A percentile compares a stretch with the other conserved stretches of the same genome.
These are phyloP conservation scores for Melopsittacus undulatus DNA, from an alignment of 2,797 vertebrate genomes.

Conservation along the genomic window DNA sequence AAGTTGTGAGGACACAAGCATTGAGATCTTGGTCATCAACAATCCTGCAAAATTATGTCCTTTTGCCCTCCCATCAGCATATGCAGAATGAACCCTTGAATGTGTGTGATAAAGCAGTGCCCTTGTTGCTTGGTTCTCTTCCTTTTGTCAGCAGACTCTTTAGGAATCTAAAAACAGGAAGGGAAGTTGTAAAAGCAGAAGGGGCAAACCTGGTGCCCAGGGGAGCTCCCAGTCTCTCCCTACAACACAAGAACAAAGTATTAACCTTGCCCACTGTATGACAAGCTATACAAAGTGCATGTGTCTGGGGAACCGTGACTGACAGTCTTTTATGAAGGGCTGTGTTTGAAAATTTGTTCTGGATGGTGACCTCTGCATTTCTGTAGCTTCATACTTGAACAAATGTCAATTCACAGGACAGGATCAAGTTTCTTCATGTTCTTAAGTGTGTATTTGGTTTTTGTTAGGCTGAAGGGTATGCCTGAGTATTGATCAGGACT, in stretches of 20 bases:
- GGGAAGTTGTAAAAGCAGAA: not conserved
- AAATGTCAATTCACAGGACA: not conserved
- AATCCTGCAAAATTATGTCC: not conserved
- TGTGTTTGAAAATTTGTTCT: constrained; percentile 18
- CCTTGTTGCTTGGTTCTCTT: not conserved
- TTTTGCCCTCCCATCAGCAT: not conserved
- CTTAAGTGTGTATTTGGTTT: accelerated
- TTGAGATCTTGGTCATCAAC: not conserved
- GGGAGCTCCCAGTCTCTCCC: not conserved
- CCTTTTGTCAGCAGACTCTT: not conserved
- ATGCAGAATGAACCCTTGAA: not conserved
- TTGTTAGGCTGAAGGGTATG: not conserved
- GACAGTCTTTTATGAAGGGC: not conserved
- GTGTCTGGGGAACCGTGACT: not conserved
- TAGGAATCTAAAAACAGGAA: not conserved
- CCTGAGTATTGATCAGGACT: not conserved
- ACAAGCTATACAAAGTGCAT: not conserved
- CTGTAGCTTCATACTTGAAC: not conserved
- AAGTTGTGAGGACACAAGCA: not conserved
- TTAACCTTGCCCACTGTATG: not conserved
- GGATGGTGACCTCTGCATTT: not conserved
- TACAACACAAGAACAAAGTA: not conserved
- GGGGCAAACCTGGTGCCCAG: not conserved
- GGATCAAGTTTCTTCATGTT: not conserved
- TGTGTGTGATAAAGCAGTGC: accelerated